Conservation (phyloP, 2,797 vertebrate species). For the Etheostoma perlongum region DNA sequence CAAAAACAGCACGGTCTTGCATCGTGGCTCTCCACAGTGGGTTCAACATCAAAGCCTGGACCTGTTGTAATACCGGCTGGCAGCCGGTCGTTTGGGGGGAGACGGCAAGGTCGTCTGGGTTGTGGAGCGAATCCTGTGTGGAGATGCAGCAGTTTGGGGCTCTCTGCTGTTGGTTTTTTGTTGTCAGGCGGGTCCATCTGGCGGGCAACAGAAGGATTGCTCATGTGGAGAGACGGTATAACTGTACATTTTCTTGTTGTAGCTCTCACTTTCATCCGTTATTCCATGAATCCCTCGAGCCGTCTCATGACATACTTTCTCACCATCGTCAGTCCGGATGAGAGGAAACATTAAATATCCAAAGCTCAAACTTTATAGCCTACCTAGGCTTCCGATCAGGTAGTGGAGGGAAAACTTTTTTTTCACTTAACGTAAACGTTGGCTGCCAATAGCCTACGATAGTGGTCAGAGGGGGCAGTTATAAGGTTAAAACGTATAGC, state of each 20-base stretch:
- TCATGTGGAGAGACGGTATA: conserved; percentile 29
- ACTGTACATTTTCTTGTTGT: neutral
- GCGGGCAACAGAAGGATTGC: conserved; percentile 64
- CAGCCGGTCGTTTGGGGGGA: conserved; percentile 47
- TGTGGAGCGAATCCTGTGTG: conserved; percentile 50
- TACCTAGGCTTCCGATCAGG: neutral
- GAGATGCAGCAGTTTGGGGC: conserved; percentile 54
- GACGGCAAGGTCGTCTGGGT: conserved; percentile 78
- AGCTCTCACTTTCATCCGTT: conserved; percentile 61
- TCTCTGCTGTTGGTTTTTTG: conserved; percentile 60
- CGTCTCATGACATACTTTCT: conserved; percentile 56
- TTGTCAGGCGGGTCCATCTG: conserved; percentile 77
- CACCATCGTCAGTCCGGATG: neutral
- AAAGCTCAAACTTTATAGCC: no score
- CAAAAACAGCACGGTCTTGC: conserved; percentile 24
- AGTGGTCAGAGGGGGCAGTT: no score
- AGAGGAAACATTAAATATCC: conserved; percentile 22
- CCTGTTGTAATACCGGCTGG: conserved; percentile 34
- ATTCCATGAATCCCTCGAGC: conserved; percentile 49
- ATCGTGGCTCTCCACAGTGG: conserved; percentile 42
- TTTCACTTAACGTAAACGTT: neutral
- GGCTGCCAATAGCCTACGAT: no score
- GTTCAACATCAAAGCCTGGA: conserved; percentile 52
- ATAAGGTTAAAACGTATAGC: no score
- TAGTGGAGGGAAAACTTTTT: neutral